These are phyloP conservation scores for Macrocentrus cingulum DNA, from an alignment of 1,140 invertebrate genomes.

Conservation along the genomic window DNA sequence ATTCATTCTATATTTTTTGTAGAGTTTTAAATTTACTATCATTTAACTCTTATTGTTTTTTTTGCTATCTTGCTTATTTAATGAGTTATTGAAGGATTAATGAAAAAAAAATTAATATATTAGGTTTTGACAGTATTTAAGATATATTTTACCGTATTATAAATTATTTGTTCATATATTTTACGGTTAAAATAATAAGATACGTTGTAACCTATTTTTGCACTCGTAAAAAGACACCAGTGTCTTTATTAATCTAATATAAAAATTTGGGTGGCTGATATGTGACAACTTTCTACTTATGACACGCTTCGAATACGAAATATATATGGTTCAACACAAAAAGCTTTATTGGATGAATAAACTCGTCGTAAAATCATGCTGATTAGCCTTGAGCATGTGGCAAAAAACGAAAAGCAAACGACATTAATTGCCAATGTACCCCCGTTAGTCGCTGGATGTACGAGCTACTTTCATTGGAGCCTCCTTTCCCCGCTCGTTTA, in stretches of 20 bases:
- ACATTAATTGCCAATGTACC: slow-evolving; percentile 32
- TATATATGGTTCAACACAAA: not conserved
- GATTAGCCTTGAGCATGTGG: slow-evolving; percentile 12
- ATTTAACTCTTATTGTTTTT: no score
- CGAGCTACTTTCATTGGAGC: slow-evolving; percentile 24
- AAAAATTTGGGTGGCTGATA: not conserved
- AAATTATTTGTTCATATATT: no score
- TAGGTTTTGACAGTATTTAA: no score
- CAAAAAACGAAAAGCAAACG: slow-evolving; percentile 18
- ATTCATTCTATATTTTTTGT: no score
- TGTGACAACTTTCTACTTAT: slow-evolving; percentile 13
- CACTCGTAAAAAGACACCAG: no score
- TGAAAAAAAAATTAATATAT: no score
- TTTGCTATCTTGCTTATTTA: no score
- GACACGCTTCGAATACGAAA: slow-evolving; percentile 1
- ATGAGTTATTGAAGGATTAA: no score
- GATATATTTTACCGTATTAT: no score
- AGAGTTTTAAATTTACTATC: no score
- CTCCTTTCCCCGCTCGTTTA: slow-evolving; percentile 2
- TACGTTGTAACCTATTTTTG: no score
- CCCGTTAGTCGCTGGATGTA: slow-evolving; percentile 19
- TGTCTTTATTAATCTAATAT: slow-evolving; percentile 19
- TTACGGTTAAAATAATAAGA: no score
- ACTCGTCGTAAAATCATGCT: slow-evolving; percentile 20
- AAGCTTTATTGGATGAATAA: slow-evolving; percentile 15